Evolutionary conservation across 2,797 vertebrate species (phyloP), one percentile per base, ranked within the genome.

Genomic region (Sciaenops ocellatus): DNA sequence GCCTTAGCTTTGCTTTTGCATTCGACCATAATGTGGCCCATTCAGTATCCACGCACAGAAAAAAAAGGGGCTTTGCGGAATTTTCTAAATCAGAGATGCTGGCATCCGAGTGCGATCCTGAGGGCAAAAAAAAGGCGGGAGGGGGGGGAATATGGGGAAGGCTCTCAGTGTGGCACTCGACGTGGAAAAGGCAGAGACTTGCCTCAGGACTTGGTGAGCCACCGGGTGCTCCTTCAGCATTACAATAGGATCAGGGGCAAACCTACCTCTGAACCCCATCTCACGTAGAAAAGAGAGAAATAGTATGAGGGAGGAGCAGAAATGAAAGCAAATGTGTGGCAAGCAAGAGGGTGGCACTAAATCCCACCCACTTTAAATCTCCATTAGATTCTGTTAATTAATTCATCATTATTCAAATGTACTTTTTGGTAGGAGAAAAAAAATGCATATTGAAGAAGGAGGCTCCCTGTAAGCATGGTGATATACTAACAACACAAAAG

Each of bases 281-380:
- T 82, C 59, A 10, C 66, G 48, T 3, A 41, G 76, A 74, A 72
- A 74, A 76, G 60, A 79, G 56, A 41, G 60, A 30, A 69, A 56
- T 56, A 73, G 28, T 46, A 71, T 28, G 78, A 84, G 56, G 80
- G 79, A 75, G 84, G 73, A 54, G 46, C 22, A 44, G 28, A 61
- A 6, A 24, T 74, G 69, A 87, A 85, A 84, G 76, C 65, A 85
- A 87, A 88, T 86, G 91, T 91, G 89, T 91, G 91, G 90, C 82
- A 82, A 38, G 87, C 82, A 17, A 90, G 85, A 90, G 87, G 90
- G 92, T 92, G 91, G 91, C 87, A 89, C 83, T 87, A 87, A 93
- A 94, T 93, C 91, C 93, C 92, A 91, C 94, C 93, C 94, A 94
- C 93, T 92, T 91, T 83, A 91, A 93, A 90, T 88, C 93, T 92